Evolutionary conservation across 2,888 invertebrate genomes (phyloP).

Genomic region (Pterostichus niger): DNA sequence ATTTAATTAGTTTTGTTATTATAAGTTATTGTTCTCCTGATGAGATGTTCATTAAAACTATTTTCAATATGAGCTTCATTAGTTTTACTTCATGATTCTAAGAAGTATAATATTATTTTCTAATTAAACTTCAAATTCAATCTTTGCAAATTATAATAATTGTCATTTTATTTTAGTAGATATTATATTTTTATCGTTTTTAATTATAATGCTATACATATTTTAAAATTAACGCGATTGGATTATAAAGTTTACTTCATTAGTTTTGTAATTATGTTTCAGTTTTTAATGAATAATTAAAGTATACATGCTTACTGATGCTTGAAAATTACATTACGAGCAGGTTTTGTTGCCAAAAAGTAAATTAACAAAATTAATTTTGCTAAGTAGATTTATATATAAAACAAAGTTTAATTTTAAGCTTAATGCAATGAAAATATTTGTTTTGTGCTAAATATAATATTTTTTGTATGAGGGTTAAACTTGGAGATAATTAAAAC

Average conservation of each 20-base stretch:
- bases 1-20: constrained; percentile 11
- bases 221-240: neutral
- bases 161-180: neutral
- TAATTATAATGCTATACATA: neutral
- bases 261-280: too few relatives aligned
- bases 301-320: neutral
- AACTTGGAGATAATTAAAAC: too few relatives aligned
- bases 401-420: too few relatives aligned
- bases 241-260: neutral
- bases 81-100: neutral
- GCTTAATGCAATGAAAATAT: too few relatives aligned
- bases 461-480: too few relatives aligned
- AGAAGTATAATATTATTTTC: neutral
- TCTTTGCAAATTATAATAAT: neutral
- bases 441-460: too few relatives aligned
- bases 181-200: neutral
- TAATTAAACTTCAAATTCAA: neutral
- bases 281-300: too few relatives aligned
- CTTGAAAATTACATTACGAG: too few relatives aligned
- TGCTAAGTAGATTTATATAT: too few relatives aligned
- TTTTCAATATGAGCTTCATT: constrained; percentile 12
- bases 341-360: too few relatives aligned
- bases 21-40: neutral
- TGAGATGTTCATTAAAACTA: constrained; percentile 1
- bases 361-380: too few relatives aligned